Evolutionary conservation across 1,140 invertebrate species (phyloP).

Genomic region (Pseudomyrmex dendroicus): DNA sequence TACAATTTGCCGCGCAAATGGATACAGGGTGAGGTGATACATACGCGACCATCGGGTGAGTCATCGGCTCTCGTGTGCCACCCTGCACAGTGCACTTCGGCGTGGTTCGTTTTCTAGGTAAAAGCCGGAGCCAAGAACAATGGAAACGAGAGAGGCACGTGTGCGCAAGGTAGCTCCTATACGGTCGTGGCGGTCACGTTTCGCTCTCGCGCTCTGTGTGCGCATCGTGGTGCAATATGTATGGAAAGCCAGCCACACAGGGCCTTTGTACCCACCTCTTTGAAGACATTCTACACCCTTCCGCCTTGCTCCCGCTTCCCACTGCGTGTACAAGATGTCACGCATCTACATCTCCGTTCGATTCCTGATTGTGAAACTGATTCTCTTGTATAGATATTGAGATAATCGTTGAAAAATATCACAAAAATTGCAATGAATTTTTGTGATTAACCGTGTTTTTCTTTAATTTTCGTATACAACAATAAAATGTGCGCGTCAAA

Average conservation of each 20-base stretch:
- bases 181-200: slow-evolving; percentile 79
- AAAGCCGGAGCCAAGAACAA: slow-evolving; percentile 76
- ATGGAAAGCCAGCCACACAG: slow-evolving; percentile 12
- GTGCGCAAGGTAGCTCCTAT: slow-evolving; percentile 66
- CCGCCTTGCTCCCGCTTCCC: neutral
- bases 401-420: neutral
- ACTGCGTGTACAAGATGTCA: neutral
- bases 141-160: slow-evolving; percentile 78
- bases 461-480: too few relatives aligned
- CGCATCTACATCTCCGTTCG: neutral
- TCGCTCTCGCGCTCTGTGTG: slow-evolving; percentile 53
- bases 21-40: slow-evolving; percentile 37
- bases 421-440: too few relatives aligned
- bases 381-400: slow-evolving; percentile 11
- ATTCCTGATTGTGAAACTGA: slow-evolving; percentile 6
- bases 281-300: slow-evolving; percentile 33
- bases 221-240: neutral
- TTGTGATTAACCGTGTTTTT: too few relatives aligned
- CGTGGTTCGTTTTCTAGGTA: slow-evolving; percentile 74
- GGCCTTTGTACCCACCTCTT: slow-evolving; percentile 27
- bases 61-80: slow-evolving; percentile 67
- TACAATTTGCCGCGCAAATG: neutral
- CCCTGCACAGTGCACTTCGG: slow-evolving; percentile 47
- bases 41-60: slow-evolving; percentile 63
- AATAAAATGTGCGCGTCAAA: too few relatives aligned